Conservation (phyloP, 2,113 vertebrate species). For the Trinectes maculatus region DNA sequence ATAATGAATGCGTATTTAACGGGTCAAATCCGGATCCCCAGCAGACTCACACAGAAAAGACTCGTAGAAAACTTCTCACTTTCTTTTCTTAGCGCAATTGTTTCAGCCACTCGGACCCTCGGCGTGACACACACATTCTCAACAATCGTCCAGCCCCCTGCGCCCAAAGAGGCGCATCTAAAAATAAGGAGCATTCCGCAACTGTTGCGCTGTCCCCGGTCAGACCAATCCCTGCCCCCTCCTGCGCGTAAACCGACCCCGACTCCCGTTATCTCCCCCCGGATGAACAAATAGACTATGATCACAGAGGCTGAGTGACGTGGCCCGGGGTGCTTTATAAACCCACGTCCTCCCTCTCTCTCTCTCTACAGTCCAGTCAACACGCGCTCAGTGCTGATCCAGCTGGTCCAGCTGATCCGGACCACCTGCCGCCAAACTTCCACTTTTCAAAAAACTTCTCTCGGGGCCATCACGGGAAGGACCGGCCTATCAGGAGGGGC, state of each 20-base stretch:
- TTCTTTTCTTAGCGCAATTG: constrained; percentile 72
- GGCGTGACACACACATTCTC: constrained; percentile 60
- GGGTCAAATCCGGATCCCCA: background rate
- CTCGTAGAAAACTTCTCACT: constrained; percentile 26
- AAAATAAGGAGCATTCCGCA: constrained; percentile 81
- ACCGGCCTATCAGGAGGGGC: constrained; percentile 63
- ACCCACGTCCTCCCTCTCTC: constrained; percentile 50
- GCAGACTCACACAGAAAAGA: background rate
- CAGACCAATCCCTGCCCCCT: constrained; percentile 68
- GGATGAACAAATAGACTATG: constrained; percentile 80
- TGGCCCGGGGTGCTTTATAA: constrained; percentile 77
- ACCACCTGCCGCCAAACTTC: constrained; percentile 40
- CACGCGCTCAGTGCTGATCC: constrained; percentile 37
- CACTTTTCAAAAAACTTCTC: constrained; percentile 39
- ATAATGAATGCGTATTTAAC: background rate
- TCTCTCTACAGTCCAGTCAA: constrained; percentile 37
- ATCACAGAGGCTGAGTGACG: constrained; percentile 84
- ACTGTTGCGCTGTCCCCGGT: constrained; percentile 64
- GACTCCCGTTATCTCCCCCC: constrained; percentile 56
- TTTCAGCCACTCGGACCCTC: constrained; percentile 55
- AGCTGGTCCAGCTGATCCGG: no score
- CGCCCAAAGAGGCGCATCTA: constrained; percentile 77
- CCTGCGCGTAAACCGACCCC: constrained; percentile 72
- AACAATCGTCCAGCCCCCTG: constrained; percentile 60
- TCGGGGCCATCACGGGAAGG: constrained; percentile 46